A percentile compares a stretch with the other conserved stretches of the same genome.
Conservation (phyloP, 53 echinoderm and acorn worm species). For the Pentamera pediparva region DNA sequence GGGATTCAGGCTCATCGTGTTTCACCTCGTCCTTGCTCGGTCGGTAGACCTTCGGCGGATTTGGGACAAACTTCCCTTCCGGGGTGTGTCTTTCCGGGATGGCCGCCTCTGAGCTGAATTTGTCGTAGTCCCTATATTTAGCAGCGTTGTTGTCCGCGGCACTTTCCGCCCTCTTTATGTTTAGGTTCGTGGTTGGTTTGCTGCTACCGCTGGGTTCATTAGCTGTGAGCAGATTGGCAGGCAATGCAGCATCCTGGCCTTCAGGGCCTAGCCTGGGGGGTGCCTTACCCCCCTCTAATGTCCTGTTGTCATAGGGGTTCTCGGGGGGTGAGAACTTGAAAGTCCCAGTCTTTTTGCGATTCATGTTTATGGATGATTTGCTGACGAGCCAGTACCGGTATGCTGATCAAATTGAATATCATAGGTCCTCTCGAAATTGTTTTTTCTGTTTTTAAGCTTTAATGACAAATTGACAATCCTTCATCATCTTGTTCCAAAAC, state of each 20-base stretch:
- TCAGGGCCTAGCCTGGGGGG: not conserved
- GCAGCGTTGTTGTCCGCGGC: not conserved
- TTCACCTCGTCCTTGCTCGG: slow-evolving; percentile 20
- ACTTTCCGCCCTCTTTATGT: slow-evolving; percentile 14
- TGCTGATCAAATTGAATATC: too few species aligned
- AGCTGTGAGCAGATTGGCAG: not conserved
- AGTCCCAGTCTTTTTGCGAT: not conserved
- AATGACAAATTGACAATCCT: too few species aligned
- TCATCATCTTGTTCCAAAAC: too few species aligned
- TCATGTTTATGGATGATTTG: not conserved
- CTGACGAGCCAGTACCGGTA: too few species aligned
- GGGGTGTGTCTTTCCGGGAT: not conserved
- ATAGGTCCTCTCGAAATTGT: too few species aligned
- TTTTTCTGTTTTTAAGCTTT: too few species aligned
- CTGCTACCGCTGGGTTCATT: not conserved
- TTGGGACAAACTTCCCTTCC: not conserved
- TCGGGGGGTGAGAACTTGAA: slow-evolving; percentile 33
- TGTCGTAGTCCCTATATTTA: slow-evolving; percentile 1
- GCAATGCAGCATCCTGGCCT: slow-evolving; percentile 1
- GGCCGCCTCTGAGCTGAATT: slow-evolving; percentile 1
- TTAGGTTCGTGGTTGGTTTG: not conserved
- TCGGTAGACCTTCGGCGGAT: slow-evolving; percentile 17
- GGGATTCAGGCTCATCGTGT: not conserved
- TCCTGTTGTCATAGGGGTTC: slow-evolving; percentile 34
- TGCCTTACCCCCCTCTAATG: slow-evolving; percentile 2